Evolutionary conservation across 2,797 vertebrate genomes (phyloP), one percentile per base, ranked within the genome.

Genomic region (Galago senegalensis): DNA sequence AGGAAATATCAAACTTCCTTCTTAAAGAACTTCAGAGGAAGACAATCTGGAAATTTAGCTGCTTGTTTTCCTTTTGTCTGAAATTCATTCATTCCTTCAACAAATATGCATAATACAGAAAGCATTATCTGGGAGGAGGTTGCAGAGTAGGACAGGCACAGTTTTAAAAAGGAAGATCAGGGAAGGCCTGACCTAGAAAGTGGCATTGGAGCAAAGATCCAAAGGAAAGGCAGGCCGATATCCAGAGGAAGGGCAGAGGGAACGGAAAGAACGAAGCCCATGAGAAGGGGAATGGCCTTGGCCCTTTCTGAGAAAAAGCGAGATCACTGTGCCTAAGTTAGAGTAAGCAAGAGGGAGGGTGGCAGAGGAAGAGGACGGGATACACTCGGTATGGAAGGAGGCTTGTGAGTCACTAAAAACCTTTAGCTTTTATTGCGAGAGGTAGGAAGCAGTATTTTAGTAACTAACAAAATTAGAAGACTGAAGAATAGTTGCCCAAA

Each of bases 261-360:
- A 61, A 80, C 0, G 7, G 21, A 43, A 67, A 58, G 6, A 93
- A 21, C 34, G 31, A 69, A 49, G 61, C 34, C 58, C 29, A 3
- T 1, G 49, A 31, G 34, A 34, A 69, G 31, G 31, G 49, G 21
- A 31, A 31, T 6, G 23, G 67, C 31, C n/a, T 49, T 16, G n/a
- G 53, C 23, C 0, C 18, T 46, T 61, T n/a, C 4, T 23, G 13
- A 56, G 16, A 67, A 65, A 69, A 43, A 40, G 18, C 65, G 40
- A 29, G 16, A 5, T 20, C 0, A 0, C 1, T 12, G 16, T 13
- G 11, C 21, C 73, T 13, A 5, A 49, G 25, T 21, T 9, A n/a
- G 20, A 20, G 60, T 3, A 34, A 6, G 31, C 49, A 34, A 31
- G 25, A 49, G 27, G 14, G 21, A 73, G 12, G 5, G 13, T 13